Evolutionary conservation across 2,797 vertebrate species (phyloP).

Genomic region (Cyclopterus lumpus): DNA sequence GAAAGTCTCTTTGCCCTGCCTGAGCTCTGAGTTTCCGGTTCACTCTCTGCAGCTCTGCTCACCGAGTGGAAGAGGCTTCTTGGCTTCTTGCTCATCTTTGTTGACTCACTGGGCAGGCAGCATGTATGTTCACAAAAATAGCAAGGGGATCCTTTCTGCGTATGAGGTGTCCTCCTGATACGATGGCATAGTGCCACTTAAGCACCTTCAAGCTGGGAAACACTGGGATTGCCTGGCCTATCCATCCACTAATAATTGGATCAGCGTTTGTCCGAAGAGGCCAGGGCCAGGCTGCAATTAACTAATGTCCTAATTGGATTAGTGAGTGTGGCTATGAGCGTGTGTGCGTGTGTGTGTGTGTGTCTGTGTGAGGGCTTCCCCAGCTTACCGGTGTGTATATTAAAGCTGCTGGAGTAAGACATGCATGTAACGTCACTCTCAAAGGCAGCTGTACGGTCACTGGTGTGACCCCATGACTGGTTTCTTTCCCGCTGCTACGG

Average conservation of each 20-base stretch:
- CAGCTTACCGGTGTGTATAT: constrained; percentile 57
- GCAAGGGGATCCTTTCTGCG: constrained; percentile 75
- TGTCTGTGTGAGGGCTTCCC: constrained; percentile 65
- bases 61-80: constrained; percentile 65
- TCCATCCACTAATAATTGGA: constrained; percentile 76
- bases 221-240: constrained; percentile 71
- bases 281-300: constrained; percentile 57
- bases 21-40: constrained; percentile 61
- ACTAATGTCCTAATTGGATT: constrained; percentile 78
- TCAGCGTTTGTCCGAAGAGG: constrained; percentile 69
- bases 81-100: constrained; percentile 62
- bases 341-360: constrained; percentile 28
- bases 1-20: constrained; percentile 61
- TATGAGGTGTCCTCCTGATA: constrained; percentile 72
- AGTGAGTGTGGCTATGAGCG: constrained; percentile 37
- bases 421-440: constrained; percentile 48
- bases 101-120: constrained; percentile 67
- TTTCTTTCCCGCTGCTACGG: constrained; percentile 51
- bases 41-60: constrained; percentile 58
- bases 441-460: constrained; percentile 47
- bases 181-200: constrained; percentile 62
- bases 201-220: constrained; percentile 75
- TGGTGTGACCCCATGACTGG: constrained; percentile 52
- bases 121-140: constrained; percentile 65
- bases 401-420: constrained; percentile 63